Evolutionary conservation across 1,140 invertebrate species (phyloP).

Genomic region (Hormaphis cornu): DNA sequence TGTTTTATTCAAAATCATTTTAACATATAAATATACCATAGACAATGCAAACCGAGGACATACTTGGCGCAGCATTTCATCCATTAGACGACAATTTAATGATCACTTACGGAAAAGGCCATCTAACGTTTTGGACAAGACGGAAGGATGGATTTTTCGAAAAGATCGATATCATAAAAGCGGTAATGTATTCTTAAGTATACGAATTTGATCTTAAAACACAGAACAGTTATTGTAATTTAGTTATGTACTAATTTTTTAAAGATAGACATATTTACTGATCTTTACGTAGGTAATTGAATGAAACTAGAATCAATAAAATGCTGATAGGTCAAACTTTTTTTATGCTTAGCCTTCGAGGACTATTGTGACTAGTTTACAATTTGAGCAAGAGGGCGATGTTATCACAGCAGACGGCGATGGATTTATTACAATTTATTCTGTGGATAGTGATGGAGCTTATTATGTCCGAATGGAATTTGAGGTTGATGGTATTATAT

Average conservation of each 20-base stretch:
- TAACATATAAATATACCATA: constrained; percentile 40
- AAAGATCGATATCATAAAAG: constrained; percentile 75
- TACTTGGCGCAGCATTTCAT: constrained; percentile 84
- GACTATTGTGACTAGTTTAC: constrained; percentile 71
- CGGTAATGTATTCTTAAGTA: constrained; percentile 46
- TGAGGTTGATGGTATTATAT: constrained; percentile 47
- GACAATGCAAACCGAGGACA: constrained; percentile 72
- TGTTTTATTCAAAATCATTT: neutral
- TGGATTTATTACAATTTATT: constrained; percentile 89
- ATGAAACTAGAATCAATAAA: no score
- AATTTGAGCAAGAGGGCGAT: constrained; percentile 87
- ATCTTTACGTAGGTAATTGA: no score
- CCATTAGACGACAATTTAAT: constrained; percentile 85
- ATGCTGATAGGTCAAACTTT: no score
- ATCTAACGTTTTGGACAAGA: constrained; percentile 85
- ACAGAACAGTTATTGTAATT: neutral
- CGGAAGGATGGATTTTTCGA: constrained; percentile 81
- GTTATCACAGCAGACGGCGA: constrained; percentile 88
- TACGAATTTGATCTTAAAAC: neutral
- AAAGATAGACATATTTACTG: no score
- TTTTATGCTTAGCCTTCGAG: constrained; percentile 62
- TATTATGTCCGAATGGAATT: constrained; percentile 81
- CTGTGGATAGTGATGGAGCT: constrained; percentile 74
- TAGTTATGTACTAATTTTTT: no score
- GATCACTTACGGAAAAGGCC: constrained; percentile 85